A percentile compares a stretch with the other conserved stretches of the same genome.
Evolutionary conservation across 2,797 vertebrate species (phyloP).

Genomic region (Parauchenoglanis ngamensis): DNA sequence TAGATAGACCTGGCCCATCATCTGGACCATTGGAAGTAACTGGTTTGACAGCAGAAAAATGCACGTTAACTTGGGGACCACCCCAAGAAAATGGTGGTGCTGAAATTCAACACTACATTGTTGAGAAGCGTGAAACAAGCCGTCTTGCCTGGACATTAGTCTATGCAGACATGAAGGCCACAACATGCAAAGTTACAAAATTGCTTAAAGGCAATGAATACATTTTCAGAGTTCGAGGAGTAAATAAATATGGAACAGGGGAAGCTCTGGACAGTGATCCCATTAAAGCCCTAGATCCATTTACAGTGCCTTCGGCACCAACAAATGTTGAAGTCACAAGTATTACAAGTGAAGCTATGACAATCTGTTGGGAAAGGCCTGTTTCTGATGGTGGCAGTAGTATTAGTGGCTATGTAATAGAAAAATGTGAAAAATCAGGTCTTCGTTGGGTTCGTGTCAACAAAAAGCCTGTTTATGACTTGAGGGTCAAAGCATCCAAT

Average conservation of each 20-base stretch:
- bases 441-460: slow-evolving; percentile 94
- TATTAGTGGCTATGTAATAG: slow-evolving; percentile 92
- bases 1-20: slow-evolving; percentile 92
- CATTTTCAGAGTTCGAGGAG: slow-evolving; percentile 91
- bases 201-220: slow-evolving; percentile 96
- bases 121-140: slow-evolving; percentile 98
- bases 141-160: slow-evolving; percentile 92
- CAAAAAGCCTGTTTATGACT: slow-evolving; percentile 95
- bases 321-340: slow-evolving; percentile 90
- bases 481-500: slow-evolving; percentile 91
- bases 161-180: slow-evolving; percentile 87
- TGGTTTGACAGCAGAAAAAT: slow-evolving; percentile 89
- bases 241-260: slow-evolving; percentile 94
- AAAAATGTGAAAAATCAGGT: slow-evolving; percentile 93
- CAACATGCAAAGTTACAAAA: slow-evolving; percentile 94
- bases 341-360: slow-evolving; percentile 89
- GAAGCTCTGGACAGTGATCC: slow-evolving; percentile 91
- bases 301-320: slow-evolving; percentile 86
- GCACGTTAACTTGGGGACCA: slow-evolving; percentile 86
- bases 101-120: slow-evolving; percentile 81
- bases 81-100: slow-evolving; percentile 92
- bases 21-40: slow-evolving; percentile 86
- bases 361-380: slow-evolving; percentile 95
- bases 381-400: slow-evolving; percentile 90
- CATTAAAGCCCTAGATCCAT: slow-evolving; percentile 89